These are phyloP conservation scores for Lepidurus packardi DNA, from an alignment of 1,140 invertebrate genomes.

Conservation along the genomic window DNA sequence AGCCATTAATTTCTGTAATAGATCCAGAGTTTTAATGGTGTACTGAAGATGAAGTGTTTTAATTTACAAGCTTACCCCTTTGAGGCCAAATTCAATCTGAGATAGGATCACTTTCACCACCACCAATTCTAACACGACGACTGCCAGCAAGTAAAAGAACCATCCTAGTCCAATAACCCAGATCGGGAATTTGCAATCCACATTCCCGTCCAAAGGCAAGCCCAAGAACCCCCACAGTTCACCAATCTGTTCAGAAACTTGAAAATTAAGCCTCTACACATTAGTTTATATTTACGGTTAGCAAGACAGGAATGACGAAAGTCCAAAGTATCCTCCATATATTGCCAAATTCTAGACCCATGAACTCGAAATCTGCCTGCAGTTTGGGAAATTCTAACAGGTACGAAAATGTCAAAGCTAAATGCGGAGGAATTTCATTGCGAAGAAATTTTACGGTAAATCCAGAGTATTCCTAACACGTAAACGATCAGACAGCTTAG, in stretches of 20 bases:
- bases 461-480: conserved; percentile 28
- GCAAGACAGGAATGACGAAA: conserved; percentile 22
- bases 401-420: not conserved
- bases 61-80: not conserved
- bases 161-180: conserved; percentile 30
- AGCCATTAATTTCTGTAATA: conserved; percentile 1
- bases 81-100: conserved; percentile 27
- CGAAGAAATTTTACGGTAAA: conserved; percentile 25
- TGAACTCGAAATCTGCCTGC: conserved; percentile 25
- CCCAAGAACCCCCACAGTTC: conserved; percentile 33
- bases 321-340: conserved; percentile 26
- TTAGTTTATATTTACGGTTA: conserved; percentile 22
- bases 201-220: conserved; percentile 29
- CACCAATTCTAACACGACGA: conserved; percentile 7
- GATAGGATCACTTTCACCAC: conserved; percentile 13
- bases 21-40: not conserved
- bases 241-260: not conserved
- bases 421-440: not conserved
- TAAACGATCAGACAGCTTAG: conserved; percentile 32
- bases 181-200: conserved; percentile 24
- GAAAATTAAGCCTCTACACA: not conserved
- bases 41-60: no score
- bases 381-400: conserved; percentile 8
- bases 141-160: conserved; percentile 30
- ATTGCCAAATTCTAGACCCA: not conserved